Conservation (phyloP, 2,888 invertebrate genomes). For the Lasioglossum pauxillum region DNA sequence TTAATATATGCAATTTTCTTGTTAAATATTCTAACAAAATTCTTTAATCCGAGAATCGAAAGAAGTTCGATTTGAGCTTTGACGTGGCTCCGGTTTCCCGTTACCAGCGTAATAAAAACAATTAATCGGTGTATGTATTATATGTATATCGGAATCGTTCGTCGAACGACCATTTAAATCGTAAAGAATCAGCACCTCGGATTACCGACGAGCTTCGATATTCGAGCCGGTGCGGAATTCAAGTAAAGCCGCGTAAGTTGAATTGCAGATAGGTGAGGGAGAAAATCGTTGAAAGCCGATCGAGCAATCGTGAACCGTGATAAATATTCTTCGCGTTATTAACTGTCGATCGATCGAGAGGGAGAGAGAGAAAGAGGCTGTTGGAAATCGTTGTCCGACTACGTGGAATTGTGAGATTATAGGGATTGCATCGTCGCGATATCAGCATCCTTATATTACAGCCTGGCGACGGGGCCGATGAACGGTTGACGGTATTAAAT, state of each 20-base stretch:
- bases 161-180: slow-evolving; percentile 21
- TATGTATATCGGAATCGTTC: background rate
- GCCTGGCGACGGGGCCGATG: background rate
- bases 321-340: slow-evolving; percentile 58
- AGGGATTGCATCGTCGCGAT: slow-evolving; percentile 35
- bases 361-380: background rate
- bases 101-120: too few relatives aligned
- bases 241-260: slow-evolving; percentile 46
- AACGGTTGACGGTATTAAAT: slow-evolving; percentile 21
- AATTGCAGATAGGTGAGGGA: slow-evolving; percentile 41
- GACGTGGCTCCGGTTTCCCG: too few relatives aligned
- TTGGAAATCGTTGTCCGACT: slow-evolving; percentile 19
- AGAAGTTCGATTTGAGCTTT: too few relatives aligned
- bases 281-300: slow-evolving; percentile 27
- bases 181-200: slow-evolving; percentile 24
- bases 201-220: slow-evolving; percentile 26
- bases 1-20: background rate
- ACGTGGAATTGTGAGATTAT: slow-evolving; percentile 38
- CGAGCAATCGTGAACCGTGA: slow-evolving; percentile 37
- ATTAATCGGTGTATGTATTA: too few relatives aligned
- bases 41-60: too few relatives aligned
- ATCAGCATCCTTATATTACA: background rate
- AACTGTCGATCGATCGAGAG: slow-evolving; percentile 8
- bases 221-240: slow-evolving; percentile 27
- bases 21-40: too few relatives aligned